These are phyloP conservation scores for Galeruca laticollis DNA, from an alignment of 2,888 invertebrate genomes.

Conservation along the genomic window DNA sequence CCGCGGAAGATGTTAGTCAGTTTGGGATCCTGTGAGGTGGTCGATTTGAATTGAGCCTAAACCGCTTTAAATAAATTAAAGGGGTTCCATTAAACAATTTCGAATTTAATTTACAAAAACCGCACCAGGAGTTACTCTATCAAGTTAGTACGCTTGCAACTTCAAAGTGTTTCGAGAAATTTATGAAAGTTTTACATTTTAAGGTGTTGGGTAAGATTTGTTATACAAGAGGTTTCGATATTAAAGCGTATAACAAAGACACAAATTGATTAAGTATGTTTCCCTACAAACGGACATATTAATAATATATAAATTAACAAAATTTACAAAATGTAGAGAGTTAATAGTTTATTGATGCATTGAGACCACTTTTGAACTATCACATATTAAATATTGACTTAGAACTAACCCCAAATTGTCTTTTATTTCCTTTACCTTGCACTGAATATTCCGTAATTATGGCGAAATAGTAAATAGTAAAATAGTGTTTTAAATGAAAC, in stretches of 20 bases:
- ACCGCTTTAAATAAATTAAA: conserved; percentile 44
- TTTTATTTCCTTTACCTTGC: too few relatives aligned
- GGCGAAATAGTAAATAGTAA: too few relatives aligned
- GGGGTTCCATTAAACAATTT: conserved; percentile 41
- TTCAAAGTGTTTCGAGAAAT: conserved; percentile 30
- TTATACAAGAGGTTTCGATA: neutral
- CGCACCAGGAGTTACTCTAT: conserved; percentile 21
- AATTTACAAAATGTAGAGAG: too few relatives aligned
- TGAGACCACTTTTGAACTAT: too few relatives aligned
- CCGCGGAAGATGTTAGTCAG: conserved; percentile 40
- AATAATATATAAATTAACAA: too few relatives aligned
- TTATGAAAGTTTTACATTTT: conserved; percentile 16
- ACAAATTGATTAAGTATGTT: neutral
- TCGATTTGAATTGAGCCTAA: conserved; percentile 40
- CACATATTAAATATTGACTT: too few relatives aligned
- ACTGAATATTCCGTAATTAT: too few relatives aligned
- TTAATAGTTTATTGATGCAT: too few relatives aligned
- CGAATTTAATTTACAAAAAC: conserved; percentile 41
- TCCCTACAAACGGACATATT: too few relatives aligned
- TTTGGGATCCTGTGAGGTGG: conserved; percentile 41
- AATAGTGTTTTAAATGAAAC: too few relatives aligned
- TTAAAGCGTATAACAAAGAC: neutral
- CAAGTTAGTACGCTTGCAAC: conserved; percentile 18
- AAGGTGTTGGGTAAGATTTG: conserved; percentile 8
- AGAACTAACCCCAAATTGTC: too few relatives aligned